Base-by-base conservation (phyloP, 1,140 invertebrate species). In the Rhopalosiphum padi region DNA sequence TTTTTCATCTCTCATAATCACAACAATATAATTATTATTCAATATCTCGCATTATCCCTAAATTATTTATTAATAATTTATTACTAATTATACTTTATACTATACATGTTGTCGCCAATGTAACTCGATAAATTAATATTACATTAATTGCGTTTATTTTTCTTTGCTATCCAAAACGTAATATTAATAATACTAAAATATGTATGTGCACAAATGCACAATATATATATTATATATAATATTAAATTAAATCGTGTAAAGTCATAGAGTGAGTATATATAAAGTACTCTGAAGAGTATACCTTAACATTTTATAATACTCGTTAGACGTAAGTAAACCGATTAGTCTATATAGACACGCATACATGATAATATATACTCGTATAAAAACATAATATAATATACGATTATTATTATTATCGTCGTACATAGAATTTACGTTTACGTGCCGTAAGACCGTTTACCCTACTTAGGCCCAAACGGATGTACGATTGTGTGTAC, bases 401-500 rank as follows among this genome's bases (percentile, higher is more conserved):
- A 83, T 37, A 48, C 30, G 5, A 89, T 15, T 68, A 68, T 68
- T 68, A 68, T 89, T 53, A 41, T 30, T 15, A 35, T 53, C 1
- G 43, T 25, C 35, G 41, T 68, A 25, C 41, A 90, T 25, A 41
- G 37, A 90, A 60, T 60, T 60, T 90, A 37, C 35, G 87, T 88
- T 30, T 86, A 92, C 91, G 91, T 93, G 91, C 82, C 25, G 35
- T 30, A 68, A 30, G 77, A 43, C 35, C n/a, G 48, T 86, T 93
- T 53, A 53, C 35, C 82, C 91, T 37, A 86, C 91, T 93, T 92
- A 93, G 21, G 43, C 37, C 43, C 8, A 48, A 83, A 93, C 77
- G 91, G 91, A 86, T 93, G 22, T 92, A 91, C 46, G 23, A 60
- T 23, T 77, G 90, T 51, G 90, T 51, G 60, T 51, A 77, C 37